phyloP scores from a whole-genome alignment of 2,888 invertebrate species.

The Gordius sp. region DNA sequence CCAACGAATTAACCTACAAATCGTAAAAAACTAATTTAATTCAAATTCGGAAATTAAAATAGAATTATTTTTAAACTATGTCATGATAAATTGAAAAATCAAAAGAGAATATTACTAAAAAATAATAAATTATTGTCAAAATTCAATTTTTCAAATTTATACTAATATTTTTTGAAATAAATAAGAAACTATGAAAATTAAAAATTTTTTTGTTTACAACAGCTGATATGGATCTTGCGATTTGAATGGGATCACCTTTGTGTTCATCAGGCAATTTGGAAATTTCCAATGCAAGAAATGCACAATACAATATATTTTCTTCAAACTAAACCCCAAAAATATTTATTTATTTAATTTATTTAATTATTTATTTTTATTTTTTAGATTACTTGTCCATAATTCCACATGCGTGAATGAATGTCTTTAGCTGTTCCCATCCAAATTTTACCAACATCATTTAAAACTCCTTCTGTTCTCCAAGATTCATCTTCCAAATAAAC shows the following conservation, averaged over 20 bases:
- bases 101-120: no score
- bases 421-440: conserved; percentile 63
- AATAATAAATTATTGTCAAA: no score
- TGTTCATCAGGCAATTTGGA: conserved; percentile 27
- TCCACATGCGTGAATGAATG: conserved; percentile 60
- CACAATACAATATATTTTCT: conserved; percentile 21
- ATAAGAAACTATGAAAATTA: no score
- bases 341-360: no score
- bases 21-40: no score
- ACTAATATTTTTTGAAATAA: no score
- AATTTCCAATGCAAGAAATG: conserved; percentile 21
- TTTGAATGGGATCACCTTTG: conserved; percentile 19
- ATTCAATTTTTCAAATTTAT: no score
- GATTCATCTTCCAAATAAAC: conserved; percentile 50
- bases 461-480: conserved; percentile 51
- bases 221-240: conserved; percentile 18
- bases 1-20: conserved; percentile 40
- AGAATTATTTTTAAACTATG: no score
- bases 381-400: conserved; percentile 45
- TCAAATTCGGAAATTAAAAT: no score
- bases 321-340: conserved; percentile 22
- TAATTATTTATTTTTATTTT: no score
- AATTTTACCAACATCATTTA: conserved; percentile 60
- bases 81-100: no score
- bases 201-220: no score